phyloP scores from a whole-genome alignment of 2,888 invertebrate genomes.

The Apocheima hispidaria region DNA sequence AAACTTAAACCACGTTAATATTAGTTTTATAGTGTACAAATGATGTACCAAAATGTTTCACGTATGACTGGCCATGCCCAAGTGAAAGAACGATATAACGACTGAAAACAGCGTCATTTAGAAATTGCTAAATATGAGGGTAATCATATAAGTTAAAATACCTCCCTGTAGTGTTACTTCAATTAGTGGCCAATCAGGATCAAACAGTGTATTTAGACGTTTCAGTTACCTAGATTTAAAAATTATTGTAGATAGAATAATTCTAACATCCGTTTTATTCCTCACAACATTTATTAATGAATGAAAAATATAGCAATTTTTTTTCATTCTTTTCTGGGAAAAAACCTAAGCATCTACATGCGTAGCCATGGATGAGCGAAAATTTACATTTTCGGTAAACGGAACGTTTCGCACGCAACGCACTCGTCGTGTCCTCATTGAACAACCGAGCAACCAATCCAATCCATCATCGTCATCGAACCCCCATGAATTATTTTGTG shows the following conservation, averaged over 20 bases:
- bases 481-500: constrained; percentile 23
- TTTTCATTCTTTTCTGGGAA: background rate
- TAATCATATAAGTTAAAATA: constrained; percentile 40
- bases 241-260: too few relatives aligned
- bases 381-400: constrained; percentile 26
- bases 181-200: background rate
- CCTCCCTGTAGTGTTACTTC: background rate
- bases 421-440: too few relatives aligned
- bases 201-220: background rate
- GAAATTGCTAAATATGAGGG: constrained; percentile 47
- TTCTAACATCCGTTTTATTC: too few relatives aligned
- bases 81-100: constrained; percentile 46
- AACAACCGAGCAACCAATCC: constrained; percentile 5
- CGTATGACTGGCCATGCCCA: constrained; percentile 63
- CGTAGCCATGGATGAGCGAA: constrained; percentile 3
- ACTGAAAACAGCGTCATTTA: constrained; percentile 14
- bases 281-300: too few relatives aligned
- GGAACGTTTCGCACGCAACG: constrained; percentile 30
- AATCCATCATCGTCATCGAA: constrained; percentile 11
- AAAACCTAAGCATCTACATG: background rate
- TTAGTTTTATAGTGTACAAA: constrained; percentile 40
- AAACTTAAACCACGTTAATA: constrained; percentile 49
- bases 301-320: too few relatives aligned
- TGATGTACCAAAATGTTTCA: constrained; percentile 61
- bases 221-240: background rate